These are phyloP conservation scores for Nebria ingens DNA, from an alignment of 1,140 invertebrate genomes.

Conservation along the genomic window DNA sequence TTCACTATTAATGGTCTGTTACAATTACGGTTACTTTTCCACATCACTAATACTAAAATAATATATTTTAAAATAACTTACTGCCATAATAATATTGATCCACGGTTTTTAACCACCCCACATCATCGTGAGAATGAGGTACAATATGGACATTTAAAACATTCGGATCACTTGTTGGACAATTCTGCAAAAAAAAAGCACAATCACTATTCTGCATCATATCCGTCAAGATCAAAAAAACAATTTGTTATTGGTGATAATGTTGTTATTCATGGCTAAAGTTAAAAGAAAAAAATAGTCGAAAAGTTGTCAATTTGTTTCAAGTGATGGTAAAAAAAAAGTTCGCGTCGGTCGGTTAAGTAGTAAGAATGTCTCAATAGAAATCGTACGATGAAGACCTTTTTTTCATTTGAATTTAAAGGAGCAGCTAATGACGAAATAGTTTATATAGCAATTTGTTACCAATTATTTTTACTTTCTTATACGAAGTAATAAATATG, in stretches of 20 bases:
- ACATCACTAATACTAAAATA: background rate
- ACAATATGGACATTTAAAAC: constrained; percentile 60
- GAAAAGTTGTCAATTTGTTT: too few relatives aligned
- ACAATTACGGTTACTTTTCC: background rate
- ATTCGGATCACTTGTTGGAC: constrained; percentile 35
- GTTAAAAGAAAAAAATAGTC: too few relatives aligned
- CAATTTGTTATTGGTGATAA: background rate
- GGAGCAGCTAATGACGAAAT: too few relatives aligned
- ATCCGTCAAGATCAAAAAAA: background rate
- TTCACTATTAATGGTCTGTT: too few relatives aligned
- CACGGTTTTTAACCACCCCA: constrained; percentile 72
- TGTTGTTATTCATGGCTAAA: background rate
- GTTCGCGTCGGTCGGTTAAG: too few relatives aligned
- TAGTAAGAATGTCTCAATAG: too few relatives aligned
- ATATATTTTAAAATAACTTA: background rate
- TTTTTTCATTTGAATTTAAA: too few relatives aligned
- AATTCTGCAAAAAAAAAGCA: constrained; percentile 20
- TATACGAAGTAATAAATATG: too few relatives aligned
- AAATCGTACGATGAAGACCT: too few relatives aligned
- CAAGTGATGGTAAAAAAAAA: too few relatives aligned
- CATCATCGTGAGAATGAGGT: constrained; percentile 63
- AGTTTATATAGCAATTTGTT: too few relatives aligned
- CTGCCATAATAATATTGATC: constrained; percentile 69
- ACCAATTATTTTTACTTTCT: too few relatives aligned
- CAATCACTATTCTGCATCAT: constrained; percentile 32